Percentiles rank a stretch among this genome's conserved stretches.
phyloP scores from a whole-genome alignment of 2,888 invertebrate genomes.

The Chouioia cunea region DNA sequence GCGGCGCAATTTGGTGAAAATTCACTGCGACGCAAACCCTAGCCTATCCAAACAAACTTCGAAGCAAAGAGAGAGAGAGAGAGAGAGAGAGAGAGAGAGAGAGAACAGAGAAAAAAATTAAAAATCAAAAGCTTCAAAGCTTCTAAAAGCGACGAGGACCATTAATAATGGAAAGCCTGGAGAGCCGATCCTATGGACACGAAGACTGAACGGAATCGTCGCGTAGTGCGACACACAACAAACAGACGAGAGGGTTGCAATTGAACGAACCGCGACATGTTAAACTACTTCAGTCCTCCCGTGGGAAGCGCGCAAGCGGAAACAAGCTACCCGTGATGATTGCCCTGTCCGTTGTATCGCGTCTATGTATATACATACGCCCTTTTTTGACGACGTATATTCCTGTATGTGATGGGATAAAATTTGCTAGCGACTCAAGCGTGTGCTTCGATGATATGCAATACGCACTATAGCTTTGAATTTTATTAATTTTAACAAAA shows the following conservation, averaged over 20 bases:
- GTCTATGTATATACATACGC: not conserved
- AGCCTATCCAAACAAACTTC: too few species aligned
- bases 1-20: constrained; percentile 24
- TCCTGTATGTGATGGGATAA: not conserved
- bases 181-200: constrained; percentile 2
- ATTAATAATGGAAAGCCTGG: constrained; percentile 29
- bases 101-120: too few species aligned
- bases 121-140: too few species aligned
- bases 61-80: too few species aligned
- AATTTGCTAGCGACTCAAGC: not conserved
- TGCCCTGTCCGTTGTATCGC: constrained; percentile 1
- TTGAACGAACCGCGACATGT: constrained; percentile 45
- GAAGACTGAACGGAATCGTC: constrained; percentile 13
- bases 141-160: not conserved
- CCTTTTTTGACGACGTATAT: constrained; percentile 9
- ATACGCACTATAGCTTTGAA: too few species aligned
- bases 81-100: too few species aligned
- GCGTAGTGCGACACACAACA: constrained; percentile 28
- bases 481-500: too few species aligned
- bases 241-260: constrained; percentile 30
- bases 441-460: not conserved
- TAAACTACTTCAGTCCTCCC: constrained; percentile 44
- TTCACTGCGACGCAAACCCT: not conserved
- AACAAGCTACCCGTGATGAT: constrained; percentile 33
- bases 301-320: constrained; percentile 1